Evolutionary conservation across 92 coral and sea anemone species (phyloP).

Genomic region (Galaxea fascicularis): DNA sequence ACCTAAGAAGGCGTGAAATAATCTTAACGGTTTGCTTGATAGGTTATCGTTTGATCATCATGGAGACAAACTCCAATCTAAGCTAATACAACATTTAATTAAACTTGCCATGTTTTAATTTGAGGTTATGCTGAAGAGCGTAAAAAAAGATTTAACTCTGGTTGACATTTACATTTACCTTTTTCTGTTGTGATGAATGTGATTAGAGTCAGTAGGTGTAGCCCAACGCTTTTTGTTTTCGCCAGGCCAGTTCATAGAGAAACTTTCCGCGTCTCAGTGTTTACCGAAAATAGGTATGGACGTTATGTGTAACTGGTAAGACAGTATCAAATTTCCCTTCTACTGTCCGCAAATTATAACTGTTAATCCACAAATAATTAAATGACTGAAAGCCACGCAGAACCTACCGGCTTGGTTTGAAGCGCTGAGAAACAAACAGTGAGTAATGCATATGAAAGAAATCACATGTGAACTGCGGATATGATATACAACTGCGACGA

Average conservation of each 20-base stretch:
- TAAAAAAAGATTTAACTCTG: too few relatives aligned
- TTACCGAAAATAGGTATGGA: not conserved
- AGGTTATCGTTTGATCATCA: not conserved
- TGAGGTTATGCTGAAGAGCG: not conserved
- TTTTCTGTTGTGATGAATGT: not conserved
- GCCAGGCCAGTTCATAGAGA: not conserved
- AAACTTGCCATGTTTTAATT: not conserved
- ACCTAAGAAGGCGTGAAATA: not conserved
- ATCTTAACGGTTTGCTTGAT: not conserved
- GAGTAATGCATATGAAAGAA: too few relatives aligned
- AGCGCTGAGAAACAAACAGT: not conserved
- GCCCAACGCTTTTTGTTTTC: not conserved
- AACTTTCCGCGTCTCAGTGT: not conserved
- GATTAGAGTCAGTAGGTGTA: not conserved
- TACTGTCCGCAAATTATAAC: not conserved
- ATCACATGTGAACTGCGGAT: too few relatives aligned
- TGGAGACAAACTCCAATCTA: not conserved
- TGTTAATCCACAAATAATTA: too few relatives aligned
- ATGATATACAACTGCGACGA: too few relatives aligned
- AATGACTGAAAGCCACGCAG: too few relatives aligned
- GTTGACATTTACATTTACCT: too few relatives aligned
- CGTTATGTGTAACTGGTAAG: not conserved
- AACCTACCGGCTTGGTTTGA: not conserved
- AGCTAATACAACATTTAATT: not conserved
- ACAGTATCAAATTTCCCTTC: not conserved